Evolutionary conservation across 2,888 invertebrate species (phyloP), one percentile per base, ranked within the genome.

Genomic region (Chalcosyrphus nemorum): DNA sequence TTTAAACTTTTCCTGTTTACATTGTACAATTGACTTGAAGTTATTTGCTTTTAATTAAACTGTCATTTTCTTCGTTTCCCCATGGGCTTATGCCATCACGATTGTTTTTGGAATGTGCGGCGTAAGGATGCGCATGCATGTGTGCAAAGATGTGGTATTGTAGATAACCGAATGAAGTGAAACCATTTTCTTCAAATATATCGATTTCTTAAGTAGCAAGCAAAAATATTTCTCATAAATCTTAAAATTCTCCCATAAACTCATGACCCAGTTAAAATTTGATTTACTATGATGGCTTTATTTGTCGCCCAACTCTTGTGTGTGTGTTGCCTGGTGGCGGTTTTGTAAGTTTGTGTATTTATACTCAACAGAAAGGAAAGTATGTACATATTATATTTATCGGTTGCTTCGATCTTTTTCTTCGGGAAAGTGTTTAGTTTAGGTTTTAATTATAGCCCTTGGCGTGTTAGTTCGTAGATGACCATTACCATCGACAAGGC

Each of bases 41-140:
- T 45, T 61, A 61, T 61, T 61, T 61, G 61, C 19, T 61, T 61
- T 61, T 61, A 61, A 61, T 61, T 61, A 61, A 61, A 61, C 29
- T 43, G 27, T n/a, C 29, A 45, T 29, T 29, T 29, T 61, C 61
- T 29, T 61, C 9, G 24, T 6, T 4, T 27, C 1, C 32, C 32
- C 4, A 2, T 17, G 6, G 41, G n/a, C 1, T 5, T 29, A n/a
- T 19, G 41, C 17, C 43, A 43, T 45, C 11, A 15, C 9, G 24
- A 59, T 43, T 59, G 41, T 43, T 9, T 59, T 11, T 2, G 15
- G 24, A 38, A 21, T 24, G 13, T 11, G 4, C 13, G n/a, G 13
- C 35, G n/a, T 2, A n/a, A n/a, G n/a, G 27, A 61, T 61, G 43
- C 61, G 29, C 61, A 61, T 17, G 52, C 27, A 27, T 27, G 27